phyloP scores from a whole-genome alignment of 2,797 vertebrate genomes.

The Clarias laeviceps region DNA sequence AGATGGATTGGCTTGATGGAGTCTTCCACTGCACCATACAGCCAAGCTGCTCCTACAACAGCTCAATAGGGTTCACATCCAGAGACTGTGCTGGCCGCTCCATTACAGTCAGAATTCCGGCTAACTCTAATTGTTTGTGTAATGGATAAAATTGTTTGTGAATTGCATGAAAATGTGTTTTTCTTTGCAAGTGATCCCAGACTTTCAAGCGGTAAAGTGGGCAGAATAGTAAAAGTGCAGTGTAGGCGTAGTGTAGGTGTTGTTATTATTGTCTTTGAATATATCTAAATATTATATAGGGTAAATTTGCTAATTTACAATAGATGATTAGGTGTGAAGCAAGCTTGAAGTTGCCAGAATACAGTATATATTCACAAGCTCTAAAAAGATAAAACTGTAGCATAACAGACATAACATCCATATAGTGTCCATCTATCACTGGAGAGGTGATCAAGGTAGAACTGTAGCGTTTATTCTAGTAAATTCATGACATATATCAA shows the following conservation, averaged over 20 bases:
- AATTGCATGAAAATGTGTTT: too few species aligned
- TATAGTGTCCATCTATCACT: neutral
- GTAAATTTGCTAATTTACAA: neutral
- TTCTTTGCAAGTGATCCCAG: too few species aligned
- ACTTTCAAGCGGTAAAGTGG: neutral
- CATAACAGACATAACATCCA: neutral
- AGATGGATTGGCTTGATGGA: too few species aligned
- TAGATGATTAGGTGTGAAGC: neutral
- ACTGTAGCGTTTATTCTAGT: neutral
- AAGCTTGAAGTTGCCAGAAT: neutral
- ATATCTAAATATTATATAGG: neutral
- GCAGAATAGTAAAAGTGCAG: neutral
- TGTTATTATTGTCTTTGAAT: neutral
- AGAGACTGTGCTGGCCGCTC: too few species aligned
- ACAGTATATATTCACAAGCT: too few species aligned
- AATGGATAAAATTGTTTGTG: too few species aligned
- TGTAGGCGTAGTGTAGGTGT: neutral
- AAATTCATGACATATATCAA: conserved; percentile 29
- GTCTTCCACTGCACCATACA: too few species aligned
- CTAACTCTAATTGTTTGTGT: too few species aligned
- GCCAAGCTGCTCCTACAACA: too few species aligned
- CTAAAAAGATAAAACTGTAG: neutral
- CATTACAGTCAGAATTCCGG: too few species aligned
- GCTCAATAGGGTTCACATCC: too few species aligned
- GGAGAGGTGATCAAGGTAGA: neutral